These are phyloP conservation scores for Cochlearius cochlearius DNA, from an alignment of 2,113 vertebrate species.

Conservation along the genomic window DNA sequence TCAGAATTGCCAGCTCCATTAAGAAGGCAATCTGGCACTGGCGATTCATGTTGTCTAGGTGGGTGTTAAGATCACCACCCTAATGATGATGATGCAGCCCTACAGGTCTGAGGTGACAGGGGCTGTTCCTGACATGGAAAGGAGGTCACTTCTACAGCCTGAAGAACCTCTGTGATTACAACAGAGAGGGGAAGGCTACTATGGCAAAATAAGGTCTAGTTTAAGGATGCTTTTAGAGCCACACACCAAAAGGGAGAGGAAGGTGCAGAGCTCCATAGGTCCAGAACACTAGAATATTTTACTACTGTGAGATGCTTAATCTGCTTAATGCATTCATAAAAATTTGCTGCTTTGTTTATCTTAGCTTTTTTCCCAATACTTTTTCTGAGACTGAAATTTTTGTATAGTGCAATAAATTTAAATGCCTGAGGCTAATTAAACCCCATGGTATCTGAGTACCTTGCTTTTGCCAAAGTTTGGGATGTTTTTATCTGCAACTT, in stretches of 20 bases:
- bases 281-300: neutral
- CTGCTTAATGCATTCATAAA: neutral
- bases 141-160: neutral
- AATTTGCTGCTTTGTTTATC: neutral
- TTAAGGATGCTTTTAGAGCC: neutral
- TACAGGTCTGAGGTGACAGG: neutral
- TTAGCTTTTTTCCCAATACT: neutral
- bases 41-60: neutral
- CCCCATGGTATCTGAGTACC: neutral
- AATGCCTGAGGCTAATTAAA: neutral
- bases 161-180: neutral
- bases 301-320: neutral
- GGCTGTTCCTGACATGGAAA: neutral
- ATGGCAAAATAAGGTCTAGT: neutral
- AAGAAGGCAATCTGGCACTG: neutral
- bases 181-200: neutral
- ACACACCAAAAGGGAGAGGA: neutral
- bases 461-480: neutral
- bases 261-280: neutral
- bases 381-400: neutral
- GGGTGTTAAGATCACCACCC: neutral
- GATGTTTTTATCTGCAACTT: neutral
- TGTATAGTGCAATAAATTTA: neutral
- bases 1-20: neutral
- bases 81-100: fast-evolving